Evolutionary conservation across 1,140 invertebrate species (phyloP).

Genomic region (Caenorhabditis latens): DNA sequence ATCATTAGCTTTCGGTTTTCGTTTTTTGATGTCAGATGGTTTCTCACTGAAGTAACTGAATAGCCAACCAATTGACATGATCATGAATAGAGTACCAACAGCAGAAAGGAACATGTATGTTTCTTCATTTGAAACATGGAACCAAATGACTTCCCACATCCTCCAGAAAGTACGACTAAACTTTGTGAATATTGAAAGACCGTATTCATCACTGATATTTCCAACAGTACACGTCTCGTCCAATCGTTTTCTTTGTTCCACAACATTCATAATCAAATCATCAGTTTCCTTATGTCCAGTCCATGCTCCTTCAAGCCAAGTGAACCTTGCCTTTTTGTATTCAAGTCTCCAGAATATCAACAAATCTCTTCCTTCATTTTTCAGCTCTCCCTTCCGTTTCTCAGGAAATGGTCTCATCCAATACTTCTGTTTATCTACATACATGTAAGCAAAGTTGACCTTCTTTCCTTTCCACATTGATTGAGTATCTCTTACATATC

Average conservation of each 20-base stretch:
- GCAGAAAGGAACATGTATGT: slow-evolving; percentile 74
- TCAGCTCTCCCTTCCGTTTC: slow-evolving; percentile 48
- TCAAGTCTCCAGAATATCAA: slow-evolving; percentile 73
- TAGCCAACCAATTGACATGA: slow-evolving; percentile 71
- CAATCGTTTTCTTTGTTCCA: slow-evolving; percentile 59
- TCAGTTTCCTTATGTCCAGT: slow-evolving; percentile 63
- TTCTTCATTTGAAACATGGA: slow-evolving; percentile 73
- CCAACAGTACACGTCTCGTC: slow-evolving; percentile 61
- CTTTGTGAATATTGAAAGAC: slow-evolving; percentile 69
- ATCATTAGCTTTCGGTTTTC: slow-evolving; percentile 46
- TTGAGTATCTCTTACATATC: slow-evolving; percentile 63
- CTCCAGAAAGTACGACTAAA: slow-evolving; percentile 67
- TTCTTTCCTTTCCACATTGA: slow-evolving; percentile 30
- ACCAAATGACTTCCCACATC: slow-evolving; percentile 70
- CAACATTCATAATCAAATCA: slow-evolving; percentile 60
- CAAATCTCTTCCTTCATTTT: slow-evolving; percentile 62
- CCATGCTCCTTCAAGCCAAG: slow-evolving; percentile 68
- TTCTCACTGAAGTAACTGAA: slow-evolving; percentile 68
- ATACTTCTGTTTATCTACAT: slow-evolving; percentile 65
- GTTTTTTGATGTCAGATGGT: slow-evolving; percentile 17
- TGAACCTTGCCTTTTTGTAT: slow-evolving; percentile 68
- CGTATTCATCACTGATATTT: slow-evolving; percentile 70
- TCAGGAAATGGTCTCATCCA: slow-evolving; percentile 71
- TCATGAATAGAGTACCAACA: slow-evolving; percentile 75
- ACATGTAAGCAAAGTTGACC: slow-evolving; percentile 70